Percentiles rank a stretch among this genome's conserved stretches.
Evolutionary conservation across 2,888 invertebrate genomes (phyloP).

Genomic region (Andrena bucephala): DNA sequence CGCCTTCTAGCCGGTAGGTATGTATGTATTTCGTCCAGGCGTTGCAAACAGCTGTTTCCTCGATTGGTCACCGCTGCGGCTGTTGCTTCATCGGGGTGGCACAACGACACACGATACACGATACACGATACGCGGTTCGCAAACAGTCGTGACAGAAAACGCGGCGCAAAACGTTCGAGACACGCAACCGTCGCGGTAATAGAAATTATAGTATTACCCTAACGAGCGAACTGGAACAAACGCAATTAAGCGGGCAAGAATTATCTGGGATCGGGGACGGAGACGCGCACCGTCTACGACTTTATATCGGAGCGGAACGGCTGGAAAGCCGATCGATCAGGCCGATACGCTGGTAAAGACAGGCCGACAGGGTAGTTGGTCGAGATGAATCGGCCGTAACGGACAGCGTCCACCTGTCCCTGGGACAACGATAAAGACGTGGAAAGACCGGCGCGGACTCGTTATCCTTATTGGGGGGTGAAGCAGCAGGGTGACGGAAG

Average conservation of each 20-base stretch:
- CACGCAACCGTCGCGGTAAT: conserved; percentile 17
- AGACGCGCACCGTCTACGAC: background rate
- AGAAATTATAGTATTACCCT: conserved; percentile 19
- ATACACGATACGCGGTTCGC: background rate
- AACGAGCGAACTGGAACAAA: conserved; percentile 16
- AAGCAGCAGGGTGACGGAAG: conserved; percentile 65
- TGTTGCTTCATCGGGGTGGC: background rate
- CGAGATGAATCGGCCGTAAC: conserved; percentile 53
- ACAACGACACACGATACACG: background rate
- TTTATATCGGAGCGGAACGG: conserved; percentile 14
- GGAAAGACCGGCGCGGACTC: conserved; percentile 68
- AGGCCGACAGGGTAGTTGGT: conserved; percentile 26
- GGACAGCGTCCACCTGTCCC: conserved; percentile 53
- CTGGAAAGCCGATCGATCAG: conserved; percentile 44
- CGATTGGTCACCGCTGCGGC: too few relatives aligned
- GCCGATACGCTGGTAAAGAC: conserved; percentile 40
- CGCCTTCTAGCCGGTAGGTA: background rate
- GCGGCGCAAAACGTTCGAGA: conserved; percentile 6
- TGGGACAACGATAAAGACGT: conserved; percentile 60
- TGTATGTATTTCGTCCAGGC: background rate
- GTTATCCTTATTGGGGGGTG: conserved; percentile 78
- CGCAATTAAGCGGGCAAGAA: conserved; percentile 22
- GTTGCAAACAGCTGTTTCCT: background rate
- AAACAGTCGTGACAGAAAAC: conserved; percentile 12
- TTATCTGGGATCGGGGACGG: conserved; percentile 27